phyloP scores from a whole-genome alignment of 2,888 invertebrate species.

The Rutpela maculata region DNA sequence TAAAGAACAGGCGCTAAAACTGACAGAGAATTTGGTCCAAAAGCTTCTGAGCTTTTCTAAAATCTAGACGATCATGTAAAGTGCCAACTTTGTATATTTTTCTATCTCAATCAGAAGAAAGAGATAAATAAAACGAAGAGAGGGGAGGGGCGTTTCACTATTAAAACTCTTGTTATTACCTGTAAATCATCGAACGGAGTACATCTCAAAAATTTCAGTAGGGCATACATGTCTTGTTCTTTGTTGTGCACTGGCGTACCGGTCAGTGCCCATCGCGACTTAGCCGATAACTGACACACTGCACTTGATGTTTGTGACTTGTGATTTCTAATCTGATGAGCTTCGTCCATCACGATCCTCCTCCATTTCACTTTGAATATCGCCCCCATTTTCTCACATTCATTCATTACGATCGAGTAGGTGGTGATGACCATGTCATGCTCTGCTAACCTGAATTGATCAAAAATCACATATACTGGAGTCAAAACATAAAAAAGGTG shows the following conservation, averaged over 20 bases:
- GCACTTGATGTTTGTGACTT: slow-evolving; percentile 85
- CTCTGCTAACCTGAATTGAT: slow-evolving; percentile 76
- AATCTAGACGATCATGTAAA: too few species aligned
- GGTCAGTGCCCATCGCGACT: slow-evolving; percentile 89
- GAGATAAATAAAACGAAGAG: too few species aligned
- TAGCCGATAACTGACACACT: slow-evolving; percentile 80
- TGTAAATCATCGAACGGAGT: slow-evolving; percentile 91
- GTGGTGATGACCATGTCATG: slow-evolving; percentile 93
- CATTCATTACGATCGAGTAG: slow-evolving; percentile 84
- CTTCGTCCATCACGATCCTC: slow-evolving; percentile 94
- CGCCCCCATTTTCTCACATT: slow-evolving; percentile 77
- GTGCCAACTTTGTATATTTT: too few species aligned
- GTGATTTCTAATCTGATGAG: slow-evolving; percentile 92
- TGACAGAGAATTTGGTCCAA: too few species aligned
- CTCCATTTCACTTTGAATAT: slow-evolving; percentile 87
- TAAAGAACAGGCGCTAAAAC: too few species aligned
- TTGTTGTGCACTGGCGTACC: slow-evolving; percentile 98
- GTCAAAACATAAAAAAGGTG: too few species aligned
- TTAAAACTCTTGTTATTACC: slow-evolving; percentile 71
- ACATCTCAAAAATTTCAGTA: slow-evolving; percentile 89
- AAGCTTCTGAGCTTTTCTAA: too few species aligned
- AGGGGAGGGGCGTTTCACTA: too few species aligned
- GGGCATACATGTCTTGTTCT: slow-evolving; percentile 87
- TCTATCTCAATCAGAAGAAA: too few species aligned
- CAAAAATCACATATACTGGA: neutral